phyloP scores from a whole-genome alignment of 2,113 vertebrate species.

The Dromaius novaehollandiae region DNA sequence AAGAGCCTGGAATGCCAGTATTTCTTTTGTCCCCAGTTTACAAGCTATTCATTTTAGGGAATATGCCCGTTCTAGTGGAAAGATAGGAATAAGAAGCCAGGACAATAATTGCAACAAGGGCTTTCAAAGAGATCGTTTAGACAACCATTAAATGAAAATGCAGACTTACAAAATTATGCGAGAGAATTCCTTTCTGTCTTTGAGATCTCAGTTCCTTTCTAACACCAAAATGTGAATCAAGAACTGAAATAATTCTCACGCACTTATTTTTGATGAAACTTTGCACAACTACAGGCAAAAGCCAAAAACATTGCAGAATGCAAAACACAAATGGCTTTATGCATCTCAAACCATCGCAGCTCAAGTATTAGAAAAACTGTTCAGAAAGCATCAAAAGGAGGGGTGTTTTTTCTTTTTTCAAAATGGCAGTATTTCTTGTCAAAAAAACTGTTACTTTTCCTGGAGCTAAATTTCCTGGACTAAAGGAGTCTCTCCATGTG shows the following conservation, averaged over 20 bases:
- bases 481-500: neutral
- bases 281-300: neutral
- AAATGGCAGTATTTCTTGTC: slow-evolving; percentile 37
- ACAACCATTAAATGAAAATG: neutral
- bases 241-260: neutral
- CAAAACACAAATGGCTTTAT: slow-evolving; percentile 7
- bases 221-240: neutral
- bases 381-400: neutral
- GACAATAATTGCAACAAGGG: neutral
- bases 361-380: neutral
- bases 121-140: neutral
- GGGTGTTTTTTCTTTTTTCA: neutral
- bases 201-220: neutral
- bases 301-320: neutral
- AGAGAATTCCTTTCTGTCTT: neutral
- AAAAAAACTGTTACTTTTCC: slow-evolving; percentile 38
- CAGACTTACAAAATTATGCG: neutral
- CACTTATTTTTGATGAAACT: slow-evolving; percentile 13
- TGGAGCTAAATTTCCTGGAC: slow-evolving; percentile 31
- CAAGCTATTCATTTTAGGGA: neutral
- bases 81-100: neutral
- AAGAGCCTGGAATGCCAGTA: neutral
- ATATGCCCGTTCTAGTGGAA: neutral
- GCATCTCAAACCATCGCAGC: neutral
- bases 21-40: neutral